Evolutionary conservation across 2,888 invertebrate genomes (phyloP).

Genomic region (Lasioglossum oenotherae): DNA sequence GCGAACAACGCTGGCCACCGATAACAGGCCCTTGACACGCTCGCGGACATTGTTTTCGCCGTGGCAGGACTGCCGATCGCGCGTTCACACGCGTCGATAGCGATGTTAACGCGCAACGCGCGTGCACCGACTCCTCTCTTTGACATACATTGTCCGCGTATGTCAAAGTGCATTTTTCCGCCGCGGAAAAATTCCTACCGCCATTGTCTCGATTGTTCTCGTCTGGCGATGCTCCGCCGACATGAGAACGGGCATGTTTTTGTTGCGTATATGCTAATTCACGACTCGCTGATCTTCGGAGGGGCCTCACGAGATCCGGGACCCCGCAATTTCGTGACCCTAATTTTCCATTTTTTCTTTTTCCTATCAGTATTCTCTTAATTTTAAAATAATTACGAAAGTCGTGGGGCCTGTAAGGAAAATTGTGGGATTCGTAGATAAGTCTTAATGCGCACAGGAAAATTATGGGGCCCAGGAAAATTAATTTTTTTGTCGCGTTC

Average conservation of each 20-base stretch:
- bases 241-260: not conserved
- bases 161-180: not conserved
- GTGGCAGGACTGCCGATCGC: conserved; percentile 11
- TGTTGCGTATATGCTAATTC: not conserved
- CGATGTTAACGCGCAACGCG: conserved; percentile 1
- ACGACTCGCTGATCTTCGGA: not conserved
- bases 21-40: conserved; percentile 16
- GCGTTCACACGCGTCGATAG: conserved; percentile 11
- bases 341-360: not conserved
- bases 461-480: too few species aligned
- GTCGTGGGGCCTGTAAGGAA: too few species aligned
- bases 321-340: not conserved
- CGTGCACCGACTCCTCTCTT: conserved; percentile 22
- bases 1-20: not conserved
- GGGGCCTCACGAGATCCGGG: not conserved
- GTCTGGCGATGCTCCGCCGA: not conserved
- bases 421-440: too few species aligned
- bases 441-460: too few species aligned
- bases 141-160: not conserved
- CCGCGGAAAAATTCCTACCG: conserved; percentile 28
- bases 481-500: too few species aligned
- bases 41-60: not conserved
- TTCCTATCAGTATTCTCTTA: not conserved
- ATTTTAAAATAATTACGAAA: not conserved
- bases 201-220: conserved; percentile 4